Conservation (phyloP, 2,113 vertebrate genomes). For the Melanerpes formicivorus region DNA sequence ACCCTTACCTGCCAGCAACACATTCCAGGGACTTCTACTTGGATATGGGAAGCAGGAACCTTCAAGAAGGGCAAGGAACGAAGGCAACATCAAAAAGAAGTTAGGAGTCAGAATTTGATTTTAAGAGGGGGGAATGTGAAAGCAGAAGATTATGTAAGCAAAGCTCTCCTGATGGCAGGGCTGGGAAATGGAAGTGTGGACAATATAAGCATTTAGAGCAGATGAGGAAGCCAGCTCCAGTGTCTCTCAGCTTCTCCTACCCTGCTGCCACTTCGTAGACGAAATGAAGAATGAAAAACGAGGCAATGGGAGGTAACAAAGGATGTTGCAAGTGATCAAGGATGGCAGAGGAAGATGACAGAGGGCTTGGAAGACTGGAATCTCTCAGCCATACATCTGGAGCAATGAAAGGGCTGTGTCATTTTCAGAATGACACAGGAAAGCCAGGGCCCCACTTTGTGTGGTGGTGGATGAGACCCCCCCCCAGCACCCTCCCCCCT, state of each 20-base stretch:
- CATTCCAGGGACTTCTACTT: conserved; percentile 58
- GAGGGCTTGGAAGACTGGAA: neutral
- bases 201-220: neutral
- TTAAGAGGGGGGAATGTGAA: neutral
- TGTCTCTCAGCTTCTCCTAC: neutral
- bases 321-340: neutral
- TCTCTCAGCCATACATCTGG: neutral
- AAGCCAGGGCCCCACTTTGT: neutral
- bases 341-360: neutral
- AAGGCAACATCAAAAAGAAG: conserved; percentile 61
- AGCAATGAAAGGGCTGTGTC: neutral
- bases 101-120: conserved; percentile 45
- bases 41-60: conserved; percentile 57
- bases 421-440: neutral
- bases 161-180: neutral
- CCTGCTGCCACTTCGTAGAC: neutral
- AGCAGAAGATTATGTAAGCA: neutral
- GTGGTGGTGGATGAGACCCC: neutral
- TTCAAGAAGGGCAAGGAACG: conserved; percentile 43
- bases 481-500: too few species aligned
- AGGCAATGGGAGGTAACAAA: neutral
- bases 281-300: neutral
- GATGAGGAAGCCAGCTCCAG: neutral
- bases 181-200: neutral
- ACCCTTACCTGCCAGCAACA: conserved; percentile 61